Evolutionary conservation across 2,888 invertebrate species (phyloP), one percentile per base, ranked within the genome.

Genomic region (Mycalesis mineus): DNA sequence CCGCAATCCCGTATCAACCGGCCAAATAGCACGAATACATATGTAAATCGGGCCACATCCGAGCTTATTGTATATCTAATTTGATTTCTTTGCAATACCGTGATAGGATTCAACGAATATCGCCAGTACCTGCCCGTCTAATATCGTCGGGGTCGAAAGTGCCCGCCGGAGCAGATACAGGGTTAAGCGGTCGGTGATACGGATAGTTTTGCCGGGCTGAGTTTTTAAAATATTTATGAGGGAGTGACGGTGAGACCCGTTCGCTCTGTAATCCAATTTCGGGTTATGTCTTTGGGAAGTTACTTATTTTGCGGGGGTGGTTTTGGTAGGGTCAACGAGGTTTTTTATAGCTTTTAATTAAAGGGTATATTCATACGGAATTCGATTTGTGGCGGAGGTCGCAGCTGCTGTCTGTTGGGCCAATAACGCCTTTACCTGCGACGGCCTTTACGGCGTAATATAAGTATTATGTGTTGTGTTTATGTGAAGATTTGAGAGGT

Each of bases 21-120:
- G 71, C 85, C 82, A 76, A 87, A 89, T 89, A 85, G 82, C 85
- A 74, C 61, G 82, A 80, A 84, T 89, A 84, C 86, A 88, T 89
- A 89, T 89, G 88, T 87, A 88, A 89, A 89, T 88, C 75, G 77
- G 77, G 72, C 75, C 80, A 82, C 80, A 74, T 79, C 78, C 83
- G 75, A 75, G 88, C 88, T 88, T 88, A 89, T 89, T 88, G 89
- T 88, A 80, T 87, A 88, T 85, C 85, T 88, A 88, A 89, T 89
- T 88, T 87, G 87, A 88, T 88, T 87, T 82, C 87, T 86, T 83
- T 80, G 84, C 85, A 84, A 81, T 84, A 79, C 84, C 74, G 79
- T 82, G 85, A 87, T 86, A 84, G 82, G 84, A 80, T 82, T 78
- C 82, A 77, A 82, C 82, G 82, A 78, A 80, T 79, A 83, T 82